Base-by-base conservation (phyloP, 2,888 invertebrate genomes). In the Acanthopleura granulata region DNA sequence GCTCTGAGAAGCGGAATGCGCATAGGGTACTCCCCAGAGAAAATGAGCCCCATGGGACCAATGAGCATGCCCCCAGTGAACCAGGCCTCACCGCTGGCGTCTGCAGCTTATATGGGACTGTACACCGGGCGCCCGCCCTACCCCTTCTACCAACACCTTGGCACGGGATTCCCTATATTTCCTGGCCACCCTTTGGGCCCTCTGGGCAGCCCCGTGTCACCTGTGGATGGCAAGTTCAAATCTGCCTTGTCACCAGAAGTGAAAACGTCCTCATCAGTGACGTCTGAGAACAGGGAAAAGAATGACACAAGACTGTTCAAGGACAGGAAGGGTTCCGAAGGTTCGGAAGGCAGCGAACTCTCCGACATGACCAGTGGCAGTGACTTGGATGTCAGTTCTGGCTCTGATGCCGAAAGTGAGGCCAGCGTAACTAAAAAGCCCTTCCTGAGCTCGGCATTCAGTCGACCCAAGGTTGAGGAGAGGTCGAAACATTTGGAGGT, bases 1-100 rank as follows among this genome's bases (percentile, higher is more conserved):
- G 90, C 90, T 22, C 77, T 87, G 50, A 79, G 88, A 71, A 86
- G 83, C 75, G 87, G 87, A 15, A 83, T 87, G 79, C 81, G 85
- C 49, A 74, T 84, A 12, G 83, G 85, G 76, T 82, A 81, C 57
- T 78, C 79, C 50, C 76, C 82, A 25, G 78, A 73, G 72, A 50
- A 79, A 77, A 51, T 74, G 74, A 50, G 69, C 71, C 74, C 72
- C n/a, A 71, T 74, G 22, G 73, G 77, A 16, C 62, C 77, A n/a
- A 22, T 78, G 16, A 76, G 77, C 3, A 66, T 78, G n/a, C 72
- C 79, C 1, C 57, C 75, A 51, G 14, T 62, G 29, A 40, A 61
- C 22, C 79, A 76, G 50, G 72, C 79, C 16, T 57, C 80, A 18
- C 77, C 82, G n/a, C 74, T 82, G 27, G 82, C 81, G 14, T 81